Evolutionary conservation across 2,113 vertebrate species (phyloP).

Genomic region (Larimichthys polyactis): DNA sequence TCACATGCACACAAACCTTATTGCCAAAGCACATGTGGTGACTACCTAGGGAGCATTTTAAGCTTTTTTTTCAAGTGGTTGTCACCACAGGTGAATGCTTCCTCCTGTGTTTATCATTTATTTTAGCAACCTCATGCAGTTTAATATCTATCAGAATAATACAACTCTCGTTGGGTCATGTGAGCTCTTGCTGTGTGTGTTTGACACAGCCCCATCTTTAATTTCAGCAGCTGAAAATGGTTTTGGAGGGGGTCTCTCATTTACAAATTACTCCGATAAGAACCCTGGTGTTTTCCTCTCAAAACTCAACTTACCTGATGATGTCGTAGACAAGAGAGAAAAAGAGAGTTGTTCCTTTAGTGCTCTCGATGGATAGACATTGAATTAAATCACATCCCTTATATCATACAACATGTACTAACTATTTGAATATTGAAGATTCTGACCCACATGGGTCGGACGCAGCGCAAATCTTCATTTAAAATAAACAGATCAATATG

Average conservation of each 20-base stretch:
- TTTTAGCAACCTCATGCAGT: neutral
- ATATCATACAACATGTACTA: neutral
- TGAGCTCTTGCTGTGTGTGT: conserved; percentile 15
- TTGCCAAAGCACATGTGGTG: neutral
- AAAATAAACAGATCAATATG: conserved; percentile 5
- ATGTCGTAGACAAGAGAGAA: too few species aligned
- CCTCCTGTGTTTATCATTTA: conserved; percentile 11
- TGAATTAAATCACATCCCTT: neutral
- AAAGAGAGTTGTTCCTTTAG: neutral
- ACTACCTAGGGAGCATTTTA: neutral
- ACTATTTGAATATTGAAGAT: neutral
- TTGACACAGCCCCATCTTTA: conserved; percentile 1
- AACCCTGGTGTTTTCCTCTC: neutral
- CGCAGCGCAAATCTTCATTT: conserved; percentile 1
- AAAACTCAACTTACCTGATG: neutral
- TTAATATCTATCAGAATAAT: conserved; percentile 11
- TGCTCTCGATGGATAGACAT: neutral
- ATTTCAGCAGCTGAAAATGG: conserved; percentile 4
- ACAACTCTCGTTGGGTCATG: neutral
- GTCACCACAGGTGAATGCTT: conserved; percentile 5
- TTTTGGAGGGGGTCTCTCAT: neutral
- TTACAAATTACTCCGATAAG: neutral
- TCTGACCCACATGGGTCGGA: neutral
- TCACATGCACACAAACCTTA: neutral
- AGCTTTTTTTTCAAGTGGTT: neutral